Percentiles rank a stretch among this genome's conserved stretches.
phyloP scores from a whole-genome alignment of 2,113 vertebrate genomes.

The Nanorana parkeri region DNA sequence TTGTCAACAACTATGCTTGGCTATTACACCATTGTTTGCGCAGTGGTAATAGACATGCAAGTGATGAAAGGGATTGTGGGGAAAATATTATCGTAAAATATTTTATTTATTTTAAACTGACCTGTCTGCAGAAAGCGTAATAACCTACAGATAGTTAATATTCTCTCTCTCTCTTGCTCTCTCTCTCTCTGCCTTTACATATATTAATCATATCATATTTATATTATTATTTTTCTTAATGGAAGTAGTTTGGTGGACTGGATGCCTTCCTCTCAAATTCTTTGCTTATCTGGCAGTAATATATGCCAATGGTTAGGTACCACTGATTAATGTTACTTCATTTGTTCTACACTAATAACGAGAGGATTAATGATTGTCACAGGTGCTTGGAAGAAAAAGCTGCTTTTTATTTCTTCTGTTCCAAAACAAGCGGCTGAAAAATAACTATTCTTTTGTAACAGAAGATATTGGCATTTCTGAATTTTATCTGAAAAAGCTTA shows the following conservation, averaged over 20 bases:
- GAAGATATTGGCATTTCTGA: conserved; percentile 59
- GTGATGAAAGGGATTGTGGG: too few species aligned
- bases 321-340: conserved; percentile 30
- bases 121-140: too few species aligned
- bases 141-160: too few species aligned
- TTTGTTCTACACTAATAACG: conserved; percentile 22
- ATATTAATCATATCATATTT: too few species aligned
- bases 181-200: too few species aligned
- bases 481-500: conserved; percentile 58
- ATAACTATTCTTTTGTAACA: conserved; percentile 66
- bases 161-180: too few species aligned
- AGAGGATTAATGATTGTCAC: conserved; percentile 37
- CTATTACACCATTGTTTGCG: too few species aligned
- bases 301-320: conserved; percentile 5
- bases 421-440: conserved; percentile 64
- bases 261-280: not conserved
- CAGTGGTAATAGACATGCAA: too few species aligned
- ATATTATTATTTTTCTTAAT: too few species aligned
- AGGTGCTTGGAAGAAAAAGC: conserved; percentile 63
- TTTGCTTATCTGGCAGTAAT: conserved; percentile 27
- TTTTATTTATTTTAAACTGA: too few species aligned
- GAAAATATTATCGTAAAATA: too few species aligned
- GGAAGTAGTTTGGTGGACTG: not conserved
- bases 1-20: too few species aligned
- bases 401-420: conserved; percentile 72